Evolutionary conservation across 2,113 vertebrate species (phyloP).

Genomic region (Pseudopipra pipra): DNA sequence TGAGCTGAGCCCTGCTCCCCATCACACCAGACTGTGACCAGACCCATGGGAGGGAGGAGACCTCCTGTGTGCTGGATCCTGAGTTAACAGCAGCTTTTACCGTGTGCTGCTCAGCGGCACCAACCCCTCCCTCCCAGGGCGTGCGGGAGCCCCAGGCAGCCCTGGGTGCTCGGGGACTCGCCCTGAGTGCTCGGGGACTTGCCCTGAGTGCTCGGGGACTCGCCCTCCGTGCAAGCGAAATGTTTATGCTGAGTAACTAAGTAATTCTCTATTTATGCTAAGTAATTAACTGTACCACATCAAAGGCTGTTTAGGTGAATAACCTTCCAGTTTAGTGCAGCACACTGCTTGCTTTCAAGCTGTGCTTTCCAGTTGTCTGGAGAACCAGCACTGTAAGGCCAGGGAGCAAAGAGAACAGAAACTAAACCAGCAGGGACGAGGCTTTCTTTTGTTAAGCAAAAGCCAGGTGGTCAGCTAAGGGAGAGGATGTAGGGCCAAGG

Average conservation of each 20-base stretch:
- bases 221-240: background rate
- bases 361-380: too few species aligned
- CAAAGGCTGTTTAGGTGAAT: background rate
- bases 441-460: background rate
- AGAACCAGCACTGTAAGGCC: background rate
- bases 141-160: background rate
- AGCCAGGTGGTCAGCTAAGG: background rate
- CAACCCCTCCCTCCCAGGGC: background rate
- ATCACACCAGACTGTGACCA: background rate
- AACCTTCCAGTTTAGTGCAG: background rate
- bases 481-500: background rate
- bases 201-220: background rate
- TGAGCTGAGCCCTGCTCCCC: background rate
- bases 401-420: background rate
- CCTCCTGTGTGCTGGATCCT: background rate
- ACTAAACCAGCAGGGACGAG: background rate
- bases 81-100: background rate
- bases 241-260: background rate
- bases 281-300: background rate
- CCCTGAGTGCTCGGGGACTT: background rate
- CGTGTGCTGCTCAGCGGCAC: background rate
- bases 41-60: background rate
- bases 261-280: background rate
- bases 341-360: background rate
- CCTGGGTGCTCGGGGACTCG: too few species aligned